Evolutionary conservation across 2,797 vertebrate genomes (phyloP).

Genomic region (Peromyscus eremicus): DNA sequence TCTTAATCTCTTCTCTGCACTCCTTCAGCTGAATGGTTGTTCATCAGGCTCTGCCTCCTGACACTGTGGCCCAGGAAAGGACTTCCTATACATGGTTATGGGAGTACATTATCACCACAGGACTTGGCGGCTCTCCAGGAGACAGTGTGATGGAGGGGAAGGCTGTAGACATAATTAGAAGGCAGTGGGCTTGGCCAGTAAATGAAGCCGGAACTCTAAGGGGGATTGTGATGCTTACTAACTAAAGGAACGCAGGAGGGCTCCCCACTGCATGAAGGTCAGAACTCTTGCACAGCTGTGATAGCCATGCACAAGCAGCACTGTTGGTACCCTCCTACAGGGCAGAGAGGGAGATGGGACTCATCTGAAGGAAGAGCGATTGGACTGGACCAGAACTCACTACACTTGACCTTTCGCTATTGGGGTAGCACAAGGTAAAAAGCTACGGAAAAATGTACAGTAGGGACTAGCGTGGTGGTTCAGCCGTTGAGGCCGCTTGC

Average conservation of each 20-base stretch:
- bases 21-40: neutral
- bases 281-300: neutral
- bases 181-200: neutral
- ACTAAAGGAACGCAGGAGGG: neutral
- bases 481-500: neutral
- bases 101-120: neutral
- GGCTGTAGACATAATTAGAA: neutral
- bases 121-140: neutral
- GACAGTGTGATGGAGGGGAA: slow-evolving; percentile 24
- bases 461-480: neutral
- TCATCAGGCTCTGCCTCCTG: neutral
- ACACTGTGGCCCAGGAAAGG: neutral
- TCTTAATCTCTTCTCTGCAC: neutral
- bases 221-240: neutral
- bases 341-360: neutral
- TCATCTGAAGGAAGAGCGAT: neutral
- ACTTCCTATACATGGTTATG: neutral
- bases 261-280: neutral
- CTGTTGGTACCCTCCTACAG: neutral
- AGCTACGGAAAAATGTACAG: neutral
- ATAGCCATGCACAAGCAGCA: neutral
- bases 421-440: neutral
- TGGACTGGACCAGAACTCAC: neutral
- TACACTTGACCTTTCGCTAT: neutral
- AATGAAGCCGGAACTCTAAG: slow-evolving; percentile 2